Conservation (phyloP, 1,140 invertebrate species). For the Mya arenaria region DNA sequence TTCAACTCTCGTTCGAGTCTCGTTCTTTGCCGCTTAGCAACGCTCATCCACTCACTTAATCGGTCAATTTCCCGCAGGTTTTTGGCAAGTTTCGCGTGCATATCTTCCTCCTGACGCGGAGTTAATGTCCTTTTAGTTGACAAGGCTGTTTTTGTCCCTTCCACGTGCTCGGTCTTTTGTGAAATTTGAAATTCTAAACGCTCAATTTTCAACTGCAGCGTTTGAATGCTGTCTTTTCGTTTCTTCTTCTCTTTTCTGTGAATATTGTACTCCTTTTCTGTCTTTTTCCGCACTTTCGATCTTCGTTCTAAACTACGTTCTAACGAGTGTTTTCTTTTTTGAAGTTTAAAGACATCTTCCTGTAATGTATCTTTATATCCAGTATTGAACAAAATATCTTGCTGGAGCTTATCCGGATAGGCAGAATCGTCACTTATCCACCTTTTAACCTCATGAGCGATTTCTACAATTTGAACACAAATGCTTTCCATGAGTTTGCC, state of each 20-base stretch:
- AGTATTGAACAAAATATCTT: slow-evolving; percentile 66
- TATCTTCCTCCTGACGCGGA: slow-evolving; percentile 60
- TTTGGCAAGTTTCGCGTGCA: slow-evolving; percentile 54
- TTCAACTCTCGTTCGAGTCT: slow-evolving; percentile 63
- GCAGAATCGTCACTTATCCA: slow-evolving; percentile 66
- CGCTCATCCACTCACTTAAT: slow-evolving; percentile 56
- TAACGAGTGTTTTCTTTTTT: slow-evolving; percentile 37
- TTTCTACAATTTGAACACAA: slow-evolving; percentile 65
- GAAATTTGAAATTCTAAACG: slow-evolving; percentile 60
- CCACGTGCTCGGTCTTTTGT: slow-evolving; percentile 56
- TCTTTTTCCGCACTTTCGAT: slow-evolving; percentile 33
- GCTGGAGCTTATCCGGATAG: slow-evolving; percentile 65
- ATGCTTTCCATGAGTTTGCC: slow-evolving; percentile 67
- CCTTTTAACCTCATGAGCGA: slow-evolving; percentile 62
- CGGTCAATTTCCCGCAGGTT: slow-evolving; percentile 53
- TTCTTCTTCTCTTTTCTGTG: slow-evolving; percentile 63
- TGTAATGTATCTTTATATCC: slow-evolving; percentile 66
- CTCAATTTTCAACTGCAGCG: slow-evolving; percentile 61
- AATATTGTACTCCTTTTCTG: slow-evolving; percentile 57
- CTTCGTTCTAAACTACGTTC: slow-evolving; percentile 57
- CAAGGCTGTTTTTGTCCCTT: slow-evolving; percentile 56
- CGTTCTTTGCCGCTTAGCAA: slow-evolving; percentile 60
- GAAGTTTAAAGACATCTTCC: slow-evolving; percentile 60
- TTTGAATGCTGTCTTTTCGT: slow-evolving; percentile 64
- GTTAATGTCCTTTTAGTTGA: slow-evolving; percentile 57